Evolutionary conservation across 2,797 vertebrate species (phyloP), one percentile per base, ranked within the genome.

Genomic region (Girardinus metallicus): DNA sequence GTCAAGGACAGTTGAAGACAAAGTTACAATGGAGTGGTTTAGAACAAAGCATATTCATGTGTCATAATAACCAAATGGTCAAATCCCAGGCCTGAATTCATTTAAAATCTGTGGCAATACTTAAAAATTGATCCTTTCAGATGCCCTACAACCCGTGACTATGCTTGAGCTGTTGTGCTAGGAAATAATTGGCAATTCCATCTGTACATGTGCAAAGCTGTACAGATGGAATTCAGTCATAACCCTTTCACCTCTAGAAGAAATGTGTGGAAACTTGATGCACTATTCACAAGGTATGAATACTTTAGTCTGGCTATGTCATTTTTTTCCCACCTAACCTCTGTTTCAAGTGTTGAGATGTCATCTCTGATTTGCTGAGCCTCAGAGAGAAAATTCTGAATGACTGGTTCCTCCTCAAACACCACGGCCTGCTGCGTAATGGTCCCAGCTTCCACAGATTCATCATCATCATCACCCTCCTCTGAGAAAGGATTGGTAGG

Each of bases 361-460:
- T 95, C 95, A 23, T 96, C 95, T 86, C 96, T 95, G 77, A 99
- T 95, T 81, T 94, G 94, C 76, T 97, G 97, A 79, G 96, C 95
- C 83, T 98, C 97, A 0, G 94, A 93, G 66, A 99, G 91, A 77
- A 98, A 96, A 86, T 95, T 96, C 77, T 97, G 96, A 78, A 97
- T 94, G 79, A 98, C 51, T 4, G 97, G 97, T 78, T 99, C 97
- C 82, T 93, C 95, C 85, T 99, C 97, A 64, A 98, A 99, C 86
- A 99, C 93, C 81, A 99, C 96, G 39, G 97, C 98, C 92, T 97
- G 95, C 75, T 96, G 97, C 47, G 29, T 81, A 21, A 88, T 79
- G 83, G 84, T 81, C 73, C 88, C 92, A 31, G 95, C 80, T 1
- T 31, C 89, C 31, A 88, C 88, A 1, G 92, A 90, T 53, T 95